Evolutionary conservation across 2,888 invertebrate genomes (phyloP), one percentile per base, ranked within the genome.

Genomic region (Protodeltote pygarga): DNA sequence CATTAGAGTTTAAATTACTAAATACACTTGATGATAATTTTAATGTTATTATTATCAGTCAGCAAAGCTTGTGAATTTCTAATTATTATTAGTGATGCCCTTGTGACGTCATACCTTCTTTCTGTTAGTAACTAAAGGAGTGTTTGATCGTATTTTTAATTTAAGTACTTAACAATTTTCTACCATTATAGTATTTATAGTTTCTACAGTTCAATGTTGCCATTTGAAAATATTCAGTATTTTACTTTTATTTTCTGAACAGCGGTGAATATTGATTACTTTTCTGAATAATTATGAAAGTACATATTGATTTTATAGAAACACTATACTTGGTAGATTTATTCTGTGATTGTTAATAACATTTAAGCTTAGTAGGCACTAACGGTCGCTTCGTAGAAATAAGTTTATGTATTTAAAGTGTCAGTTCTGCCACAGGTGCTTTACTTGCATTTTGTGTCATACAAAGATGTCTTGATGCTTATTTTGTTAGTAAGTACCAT

Each of bases 261-360:
- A 20, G 0, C n/a, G n/a, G n/a, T n/a, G n/a, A n/a, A n/a, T n/a
- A n/a, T n/a, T n/a, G n/a, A n/a, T n/a, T n/a, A n/a, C n/a, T n/a
- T n/a, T n/a, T n/a, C n/a, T n/a, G n/a, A n/a, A n/a, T n/a, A n/a
- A n/a, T n/a, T n/a, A n/a, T n/a, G n/a, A n/a, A n/a, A n/a, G n/a
- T n/a, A n/a, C n/a, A n/a, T n/a, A n/a, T n/a, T n/a, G n/a, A n/a
- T n/a, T n/a, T n/a, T n/a, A n/a, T n/a, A n/a, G n/a, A n/a, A n/a
- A n/a, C n/a, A n/a, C n/a, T 21, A 16, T 27, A 29, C 4, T 23
- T 46, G 31, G 40, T 35, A 50, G 39, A 57, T 50, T 33, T 27
- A 65, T 69, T 72, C 65, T 75, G 75, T 77, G 75, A 74, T 76
- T 73, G 68, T 73, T 39, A 63, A 60, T 69, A 73, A 64, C 48